Evolutionary conservation across 1,140 invertebrate genomes (phyloP), one percentile per base, ranked within the genome.

Genomic region (Sogatella furcifera): DNA sequence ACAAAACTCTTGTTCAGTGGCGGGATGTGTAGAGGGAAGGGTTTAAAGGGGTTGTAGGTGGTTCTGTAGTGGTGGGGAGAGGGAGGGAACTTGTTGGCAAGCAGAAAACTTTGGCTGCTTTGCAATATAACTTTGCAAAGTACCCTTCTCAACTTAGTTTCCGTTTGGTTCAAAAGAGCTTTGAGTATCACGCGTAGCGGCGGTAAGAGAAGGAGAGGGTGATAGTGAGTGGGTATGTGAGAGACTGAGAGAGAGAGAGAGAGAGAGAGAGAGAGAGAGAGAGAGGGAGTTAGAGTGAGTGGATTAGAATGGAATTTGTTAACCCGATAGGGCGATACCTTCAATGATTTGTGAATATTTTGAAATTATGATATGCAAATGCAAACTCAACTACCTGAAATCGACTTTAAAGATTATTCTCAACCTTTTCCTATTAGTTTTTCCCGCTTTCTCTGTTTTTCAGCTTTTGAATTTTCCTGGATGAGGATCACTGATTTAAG

Each of bases 101-200:
- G 15, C 22, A 24, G 52, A 24, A 31, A 54, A 34, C 22, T 15
- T 31, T 24, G n/a, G 52, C n/a, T 15, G 52, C 34, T 54, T 24
- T 54, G 52, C 22, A 54, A 54, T 34, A 54, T 15, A 31, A 34
- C 24, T 54, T 31, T 31, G 52, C 52, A 34, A 31, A 31, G 34
- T 54, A 24, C 46, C 22, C 19, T 52, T 52, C 19, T 52, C 19
- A 21, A 21, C 46, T 52, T 24, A 21, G 19, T 52, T 21, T 52
- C 46, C 22, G 46, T 21, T 52, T 8, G 19, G 22, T 52, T 10
- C 46, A 52, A 52, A 21, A 52, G n/a, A n/a, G 22, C 22, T 52
- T 21, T 52, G 46, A 52, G 19, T 52, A 67, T 69, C 70, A 66
- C 61, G 61, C 46, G 62, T 44, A 60, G 38, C 31, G 55, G 52